Evolutionary conservation across 2,797 vertebrate genomes (phyloP).

Genomic region (Pachyuromys duprasi): DNA sequence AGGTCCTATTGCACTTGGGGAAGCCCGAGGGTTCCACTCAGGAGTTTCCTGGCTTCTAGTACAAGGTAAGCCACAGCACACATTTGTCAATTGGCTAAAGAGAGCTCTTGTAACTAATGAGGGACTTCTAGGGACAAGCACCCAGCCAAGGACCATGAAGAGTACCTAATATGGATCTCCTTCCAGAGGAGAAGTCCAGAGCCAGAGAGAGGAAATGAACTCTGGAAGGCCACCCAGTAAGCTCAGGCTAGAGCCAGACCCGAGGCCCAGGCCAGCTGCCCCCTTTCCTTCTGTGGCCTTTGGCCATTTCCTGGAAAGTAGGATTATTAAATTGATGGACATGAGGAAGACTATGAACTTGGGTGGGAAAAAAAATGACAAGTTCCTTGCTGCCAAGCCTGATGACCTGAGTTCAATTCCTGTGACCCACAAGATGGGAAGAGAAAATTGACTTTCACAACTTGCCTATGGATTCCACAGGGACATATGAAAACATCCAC

Average conservation of each 20-base stretch:
- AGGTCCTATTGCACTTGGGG: background rate
- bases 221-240: constrained; percentile 59
- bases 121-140: background rate
- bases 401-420: background rate
- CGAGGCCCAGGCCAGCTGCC: constrained; percentile 34
- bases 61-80: background rate
- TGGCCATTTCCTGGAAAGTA: constrained; percentile 57
- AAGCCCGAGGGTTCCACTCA: background rate
- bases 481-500: background rate
- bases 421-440: background rate
- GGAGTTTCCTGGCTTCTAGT: background rate
- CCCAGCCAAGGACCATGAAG: background rate
- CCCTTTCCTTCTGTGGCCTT: constrained; percentile 23
- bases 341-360: constrained; percentile 60
- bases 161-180: background rate
- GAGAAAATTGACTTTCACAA: background rate
- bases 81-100: constrained; percentile 1
- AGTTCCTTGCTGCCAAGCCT: background rate
- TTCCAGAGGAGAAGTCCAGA: constrained; percentile 10
- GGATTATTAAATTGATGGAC: constrained; percentile 63
- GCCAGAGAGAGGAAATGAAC: constrained; percentile 32
- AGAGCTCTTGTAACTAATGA: background rate
- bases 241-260: constrained; percentile 24
- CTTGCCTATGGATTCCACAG: background rate
- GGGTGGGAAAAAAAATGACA: constrained; percentile 52